Base-by-base conservation (phyloP, 2,888 invertebrate species). In the Chaetogeoica ovagalla region DNA sequence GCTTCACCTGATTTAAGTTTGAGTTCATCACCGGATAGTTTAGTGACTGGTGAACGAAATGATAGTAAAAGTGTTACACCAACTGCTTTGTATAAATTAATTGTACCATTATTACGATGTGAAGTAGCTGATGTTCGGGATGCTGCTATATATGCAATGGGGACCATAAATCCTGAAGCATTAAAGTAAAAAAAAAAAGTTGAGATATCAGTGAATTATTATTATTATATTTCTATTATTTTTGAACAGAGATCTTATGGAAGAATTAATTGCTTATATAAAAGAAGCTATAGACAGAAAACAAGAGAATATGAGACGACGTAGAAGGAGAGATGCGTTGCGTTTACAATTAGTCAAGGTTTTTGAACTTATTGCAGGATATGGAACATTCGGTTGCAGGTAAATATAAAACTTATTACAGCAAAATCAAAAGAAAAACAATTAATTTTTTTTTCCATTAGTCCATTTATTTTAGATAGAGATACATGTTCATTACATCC, bases 241-340 rank as follows among this genome's bases (percentile, higher is more conserved):
- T 55, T 19, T 55, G 19, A 48, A 11, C 13, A 97, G 97, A 86
- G 97, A 98, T 88, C 88, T 99, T 82, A 94, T 98, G 91, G 99
- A 99, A 85, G 99, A 99, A 87, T 87, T 99, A 79, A 91, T 94
- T 11, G 91, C 94, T 0, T 92, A 95, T 83, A 91, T 99, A 82
- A 91, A 97, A 23, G 99, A 99, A 86, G 97, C 98, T 0, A 94
- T 97, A 30, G 98, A 99, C 86, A 91, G 96, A 70, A 98, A 98
- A 86, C 97, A 98, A 87, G 98, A 98, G 86, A 99, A 98, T 86
- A 94, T 98, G 89, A 90, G 98, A 79, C 89, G 98, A 62, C 89
- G 97, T 62, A 89, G 96, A 79, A 90, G 98, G 60, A 91, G 97
- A 77, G 99, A 99, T 86, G 94, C 96, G 17, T 88, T 99, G 72